Conservation (phyloP, 2,888 invertebrate genomes). For the Hofmannophila pseudospretella region DNA sequence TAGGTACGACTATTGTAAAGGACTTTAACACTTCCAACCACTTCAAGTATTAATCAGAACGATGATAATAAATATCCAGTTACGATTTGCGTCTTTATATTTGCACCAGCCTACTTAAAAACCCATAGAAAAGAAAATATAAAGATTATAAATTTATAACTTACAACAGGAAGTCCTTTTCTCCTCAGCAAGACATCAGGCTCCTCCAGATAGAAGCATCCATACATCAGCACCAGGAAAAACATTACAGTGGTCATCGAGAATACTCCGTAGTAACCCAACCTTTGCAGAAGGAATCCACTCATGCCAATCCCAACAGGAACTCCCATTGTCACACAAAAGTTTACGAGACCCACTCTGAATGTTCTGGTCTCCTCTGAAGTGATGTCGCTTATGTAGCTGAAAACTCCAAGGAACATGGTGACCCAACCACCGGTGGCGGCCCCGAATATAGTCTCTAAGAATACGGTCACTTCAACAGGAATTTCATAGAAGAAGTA, state of each 20-base stretch:
- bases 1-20: too few relatives aligned
- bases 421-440: conserved; percentile 76
- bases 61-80: too few relatives aligned
- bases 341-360: conserved; percentile 79
- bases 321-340: conserved; percentile 77
- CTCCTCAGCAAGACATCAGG: conserved; percentile 61
- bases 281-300: conserved; percentile 59
- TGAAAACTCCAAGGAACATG: conserved; percentile 78
- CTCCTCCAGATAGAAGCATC: conserved; percentile 83
- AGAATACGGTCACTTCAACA: conserved; percentile 69
- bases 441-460: conserved; percentile 73
- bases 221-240: conserved; percentile 83
- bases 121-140: too few relatives aligned
- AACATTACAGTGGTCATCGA: conserved; percentile 54
- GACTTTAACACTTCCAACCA: too few relatives aligned
- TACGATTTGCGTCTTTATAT: too few relatives aligned
- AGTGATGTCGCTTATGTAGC: conserved; percentile 80
- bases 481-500: conserved; percentile 78
- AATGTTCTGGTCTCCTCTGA: conserved; percentile 76
- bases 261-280: conserved; percentile 70
- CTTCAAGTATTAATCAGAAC: too few relatives aligned
- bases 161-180: conserved; percentile 53
- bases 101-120: too few relatives aligned
- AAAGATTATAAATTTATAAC: too few relatives aligned
- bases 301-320: conserved; percentile 76